Evolutionary conservation across 2,113 vertebrate species (phyloP).

Genomic region (Oreochromis niloticus): DNA sequence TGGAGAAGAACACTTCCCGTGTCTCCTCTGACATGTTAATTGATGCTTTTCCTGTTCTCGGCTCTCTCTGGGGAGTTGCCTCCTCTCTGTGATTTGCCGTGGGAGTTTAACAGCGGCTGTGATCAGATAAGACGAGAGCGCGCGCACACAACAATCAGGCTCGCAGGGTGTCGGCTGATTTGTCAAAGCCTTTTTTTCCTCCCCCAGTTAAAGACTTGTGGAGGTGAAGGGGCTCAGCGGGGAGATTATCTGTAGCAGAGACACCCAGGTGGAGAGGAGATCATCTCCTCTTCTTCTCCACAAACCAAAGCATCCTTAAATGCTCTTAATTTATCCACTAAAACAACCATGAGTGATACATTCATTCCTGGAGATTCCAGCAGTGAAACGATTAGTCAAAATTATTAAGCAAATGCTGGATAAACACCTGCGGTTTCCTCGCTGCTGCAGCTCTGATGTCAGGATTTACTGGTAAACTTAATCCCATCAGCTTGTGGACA

Average conservation of each 20-base stretch:
- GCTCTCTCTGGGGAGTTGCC: not conserved
- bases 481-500: not conserved
- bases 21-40: slow-evolving; percentile 9
- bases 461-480: not conserved
- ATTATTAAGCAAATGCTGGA: not conserved
- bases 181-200: not conserved
- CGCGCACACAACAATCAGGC: not conserved
- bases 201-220: not conserved
- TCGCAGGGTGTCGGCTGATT: not conserved
- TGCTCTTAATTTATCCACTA: not conserved
- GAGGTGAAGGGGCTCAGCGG: not conserved
- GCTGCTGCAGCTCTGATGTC: not conserved
- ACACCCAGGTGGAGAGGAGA: not conserved
- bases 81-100: not conserved
- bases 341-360: not conserved
- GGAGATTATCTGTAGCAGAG: not conserved
- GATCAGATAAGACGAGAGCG: not conserved
- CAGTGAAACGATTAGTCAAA: not conserved
- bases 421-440: not conserved
- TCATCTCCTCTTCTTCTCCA: not conserved
- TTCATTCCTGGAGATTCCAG: not conserved
- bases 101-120: not conserved
- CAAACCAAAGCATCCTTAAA: not conserved
- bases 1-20: not conserved
- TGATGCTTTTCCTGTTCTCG: not conserved